Evolutionary conservation across 2,888 invertebrate genomes (phyloP).

Genomic region (Agrilus cyanescens): DNA sequence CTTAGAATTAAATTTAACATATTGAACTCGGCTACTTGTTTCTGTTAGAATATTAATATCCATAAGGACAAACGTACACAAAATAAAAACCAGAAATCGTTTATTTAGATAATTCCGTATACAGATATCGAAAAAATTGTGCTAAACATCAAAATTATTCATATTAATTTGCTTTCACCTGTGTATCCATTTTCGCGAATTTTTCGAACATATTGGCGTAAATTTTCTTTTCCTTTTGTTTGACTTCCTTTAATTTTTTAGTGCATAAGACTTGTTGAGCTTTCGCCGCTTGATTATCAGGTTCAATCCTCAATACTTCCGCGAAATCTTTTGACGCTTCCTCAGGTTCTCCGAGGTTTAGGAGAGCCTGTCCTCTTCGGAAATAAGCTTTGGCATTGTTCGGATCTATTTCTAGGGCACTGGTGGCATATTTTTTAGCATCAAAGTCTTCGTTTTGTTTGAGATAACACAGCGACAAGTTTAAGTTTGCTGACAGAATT

Average conservation of each 20-base stretch:
- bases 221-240: conserved; percentile 70
- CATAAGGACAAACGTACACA: too few relatives aligned
- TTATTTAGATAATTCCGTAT: too few relatives aligned
- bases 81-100: too few relatives aligned
- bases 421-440: conserved; percentile 62
- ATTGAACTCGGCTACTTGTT: too few relatives aligned
- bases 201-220: conserved; percentile 95
- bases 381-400: conserved; percentile 83
- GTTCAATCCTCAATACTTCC: conserved; percentile 62
- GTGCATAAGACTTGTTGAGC: conserved; percentile 64
- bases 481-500: conserved; percentile 60
- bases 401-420: conserved; percentile 62
- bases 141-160: background rate
- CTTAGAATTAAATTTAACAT: too few relatives aligned
- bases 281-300: conserved; percentile 79
- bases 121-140: too few relatives aligned
- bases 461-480: conserved; percentile 70
- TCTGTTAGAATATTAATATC: too few relatives aligned
- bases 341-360: conserved; percentile 65
- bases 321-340: conserved; percentile 68
- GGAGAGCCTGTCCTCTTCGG: conserved; percentile 70
- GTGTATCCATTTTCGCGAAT: conserved; percentile 68
- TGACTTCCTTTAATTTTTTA: conserved; percentile 60
- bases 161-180: conserved; percentile 44
- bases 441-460: conserved; percentile 59